Conservation (phyloP, 2,113 vertebrate genomes). For the Aegypius monachus region DNA sequence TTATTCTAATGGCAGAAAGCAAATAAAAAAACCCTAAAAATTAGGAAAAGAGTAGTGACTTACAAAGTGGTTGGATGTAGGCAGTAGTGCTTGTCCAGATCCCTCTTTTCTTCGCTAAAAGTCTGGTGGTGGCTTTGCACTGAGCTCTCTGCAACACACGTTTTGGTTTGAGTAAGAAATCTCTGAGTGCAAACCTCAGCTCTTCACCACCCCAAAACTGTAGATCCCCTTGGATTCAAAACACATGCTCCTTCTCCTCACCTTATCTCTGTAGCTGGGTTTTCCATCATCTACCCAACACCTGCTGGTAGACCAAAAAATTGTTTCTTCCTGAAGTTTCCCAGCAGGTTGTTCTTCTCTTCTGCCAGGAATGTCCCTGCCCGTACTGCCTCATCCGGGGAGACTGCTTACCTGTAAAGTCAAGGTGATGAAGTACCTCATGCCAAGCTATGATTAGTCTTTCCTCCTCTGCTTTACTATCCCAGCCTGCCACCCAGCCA, state of each 20-base stretch:
- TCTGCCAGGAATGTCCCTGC: background rate
- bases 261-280: background rate
- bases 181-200: background rate
- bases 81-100: background rate
- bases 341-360: background rate
- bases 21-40: conserved; percentile 35
- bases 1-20: conserved; percentile 34
- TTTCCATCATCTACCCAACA: background rate
- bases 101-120: background rate
- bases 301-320: background rate
- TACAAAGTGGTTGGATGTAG: background rate
- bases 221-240: background rate
- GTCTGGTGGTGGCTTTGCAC: background rate
- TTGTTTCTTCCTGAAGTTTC: background rate
- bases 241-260: rapidly evolving
- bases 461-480: background rate
- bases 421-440: background rate
- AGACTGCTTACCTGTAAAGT: background rate
- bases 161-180: background rate
- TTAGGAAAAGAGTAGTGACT: background rate
- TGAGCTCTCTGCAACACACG: background rate
- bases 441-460: background rate
- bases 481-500: background rate
- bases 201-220: background rate
- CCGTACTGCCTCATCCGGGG: rapidly evolving